A percentile compares a stretch with the other conserved stretches of the same genome.
phyloP scores from a whole-genome alignment of 2,888 invertebrate species.

The Schizotus pectinicornis region DNA sequence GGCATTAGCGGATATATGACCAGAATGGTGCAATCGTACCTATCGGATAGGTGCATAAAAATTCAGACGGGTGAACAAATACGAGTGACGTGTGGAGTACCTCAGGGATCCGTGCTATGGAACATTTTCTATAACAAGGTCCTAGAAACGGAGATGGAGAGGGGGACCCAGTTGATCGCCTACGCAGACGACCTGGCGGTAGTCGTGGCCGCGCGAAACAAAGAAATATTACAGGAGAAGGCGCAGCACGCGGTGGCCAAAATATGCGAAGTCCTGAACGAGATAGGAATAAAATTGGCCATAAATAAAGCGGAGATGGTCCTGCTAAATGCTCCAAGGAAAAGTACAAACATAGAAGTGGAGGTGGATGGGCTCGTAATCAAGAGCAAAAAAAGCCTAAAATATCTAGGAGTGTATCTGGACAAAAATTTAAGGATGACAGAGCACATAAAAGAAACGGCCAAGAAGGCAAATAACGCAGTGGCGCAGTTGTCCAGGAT shows the following conservation, averaged over 20 bases:
- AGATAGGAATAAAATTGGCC: not conserved
- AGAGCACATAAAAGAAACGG: slow-evolving; percentile 3
- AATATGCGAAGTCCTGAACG: not conserved
- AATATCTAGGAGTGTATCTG: slow-evolving; percentile 21
- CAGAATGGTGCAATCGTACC: slow-evolving; percentile 15
- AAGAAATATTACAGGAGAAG: not conserved
- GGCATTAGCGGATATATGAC: slow-evolving; percentile 1
- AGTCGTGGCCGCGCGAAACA: not conserved
- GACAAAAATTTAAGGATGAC: slow-evolving; percentile 12
- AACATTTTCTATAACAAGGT: slow-evolving; percentile 38
- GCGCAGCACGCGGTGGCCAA: not conserved
- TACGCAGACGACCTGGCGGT: slow-evolving; percentile 26
- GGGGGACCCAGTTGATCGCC: slow-evolving; percentile 32
- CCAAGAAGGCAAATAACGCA: slow-evolving; percentile 10
- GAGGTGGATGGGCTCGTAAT: not conserved
- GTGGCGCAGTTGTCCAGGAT: slow-evolving; percentile 11
- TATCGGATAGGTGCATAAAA: slow-evolving; percentile 5
- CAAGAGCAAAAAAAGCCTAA: slow-evolving; percentile 7
- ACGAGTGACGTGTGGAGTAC: not conserved
- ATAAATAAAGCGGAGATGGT: not conserved
- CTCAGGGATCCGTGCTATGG: slow-evolving; percentile 30
- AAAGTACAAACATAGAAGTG: slow-evolving; percentile 7
- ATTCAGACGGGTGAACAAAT: not conserved
- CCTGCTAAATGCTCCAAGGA: not conserved
- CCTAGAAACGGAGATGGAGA: slow-evolving; percentile 22